Percentiles rank a stretch among this genome's conserved stretches.
phyloP scores from a whole-genome alignment of 2,797 vertebrate genomes.

The Bradypodion ventrale region DNA sequence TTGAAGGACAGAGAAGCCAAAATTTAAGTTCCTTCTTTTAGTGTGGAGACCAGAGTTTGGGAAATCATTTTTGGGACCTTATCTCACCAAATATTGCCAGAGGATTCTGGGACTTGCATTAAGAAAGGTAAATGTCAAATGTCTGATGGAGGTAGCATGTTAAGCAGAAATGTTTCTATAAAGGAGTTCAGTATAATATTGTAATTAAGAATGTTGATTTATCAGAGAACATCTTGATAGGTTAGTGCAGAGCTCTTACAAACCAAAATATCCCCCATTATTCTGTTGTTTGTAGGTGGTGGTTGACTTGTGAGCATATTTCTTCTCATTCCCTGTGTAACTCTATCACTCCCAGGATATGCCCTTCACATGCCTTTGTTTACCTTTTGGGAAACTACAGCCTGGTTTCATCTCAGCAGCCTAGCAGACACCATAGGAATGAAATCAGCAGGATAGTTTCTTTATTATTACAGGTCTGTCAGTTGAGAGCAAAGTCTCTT shows the following conservation, averaged over 20 bases:
- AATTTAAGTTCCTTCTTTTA: too few relatives aligned
- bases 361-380: slow-evolving; percentile 64
- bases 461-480: slow-evolving; percentile 62
- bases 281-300: neutral
- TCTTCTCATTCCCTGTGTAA: slow-evolving; percentile 32
- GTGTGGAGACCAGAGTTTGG: neutral
- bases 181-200: neutral
- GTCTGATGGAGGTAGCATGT: neutral
- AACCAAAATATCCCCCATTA: slow-evolving; percentile 23
- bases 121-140: neutral
- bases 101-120: neutral
- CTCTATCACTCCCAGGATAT: slow-evolving; percentile 58
- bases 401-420: slow-evolving; percentile 55
- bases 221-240: neutral
- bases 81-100: neutral
- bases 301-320: neutral
- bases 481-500: slow-evolving; percentile 21
- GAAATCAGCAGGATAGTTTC: slow-evolving; percentile 67
- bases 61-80: neutral
- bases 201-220: neutral
- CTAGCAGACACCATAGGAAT: slow-evolving; percentile 52
- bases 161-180: neutral
- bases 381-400: slow-evolving; percentile 62
- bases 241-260: neutral
- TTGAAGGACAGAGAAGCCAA: too few relatives aligned